phyloP scores from a whole-genome alignment of 2,797 vertebrate species.

The Synaphobranchus kaupii region DNA sequence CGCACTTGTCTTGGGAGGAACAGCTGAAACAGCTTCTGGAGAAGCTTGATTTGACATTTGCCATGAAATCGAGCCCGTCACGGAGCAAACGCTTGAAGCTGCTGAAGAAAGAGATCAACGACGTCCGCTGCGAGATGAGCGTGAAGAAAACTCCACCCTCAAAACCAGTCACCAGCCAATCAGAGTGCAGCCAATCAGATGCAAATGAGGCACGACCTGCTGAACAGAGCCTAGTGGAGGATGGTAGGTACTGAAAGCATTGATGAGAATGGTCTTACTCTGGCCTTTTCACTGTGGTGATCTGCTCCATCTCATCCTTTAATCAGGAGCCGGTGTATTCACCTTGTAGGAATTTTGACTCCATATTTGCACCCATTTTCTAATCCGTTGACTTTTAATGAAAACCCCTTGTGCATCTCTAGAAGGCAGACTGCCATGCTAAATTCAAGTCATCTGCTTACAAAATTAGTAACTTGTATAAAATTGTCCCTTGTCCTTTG shows the following conservation, averaged over 20 bases:
- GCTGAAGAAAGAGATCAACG: slow-evolving; percentile 89
- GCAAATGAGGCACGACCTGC: slow-evolving; percentile 71
- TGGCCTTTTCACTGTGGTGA: neutral
- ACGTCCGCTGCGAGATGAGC: slow-evolving; percentile 84
- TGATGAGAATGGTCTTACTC: neutral
- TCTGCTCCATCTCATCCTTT: neutral
- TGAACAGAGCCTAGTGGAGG: slow-evolving; percentile 80
- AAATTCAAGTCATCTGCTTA: no score
- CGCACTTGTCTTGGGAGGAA: slow-evolving; percentile 83
- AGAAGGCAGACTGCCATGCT: no score
- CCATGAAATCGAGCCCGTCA: slow-evolving; percentile 95
- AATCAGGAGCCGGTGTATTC: neutral
- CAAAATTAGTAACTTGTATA: no score
- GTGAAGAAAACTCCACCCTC: slow-evolving; percentile 72
- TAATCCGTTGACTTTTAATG: neutral
- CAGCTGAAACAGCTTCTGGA: slow-evolving; percentile 92
- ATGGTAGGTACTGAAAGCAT: slow-evolving; percentile 74
- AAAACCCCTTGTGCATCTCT: no score
- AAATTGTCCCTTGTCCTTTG: no score
- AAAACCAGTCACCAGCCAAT: slow-evolving; percentile 68
- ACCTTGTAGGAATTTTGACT: neutral
- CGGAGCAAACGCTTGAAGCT: slow-evolving; percentile 93
- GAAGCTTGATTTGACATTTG: slow-evolving; percentile 89
- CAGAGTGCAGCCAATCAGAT: slow-evolving; percentile 69
- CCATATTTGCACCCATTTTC: slow-evolving; percentile 23